Conservation (phyloP, 1,140 invertebrate species). For the Maniola jurtina region DNA sequence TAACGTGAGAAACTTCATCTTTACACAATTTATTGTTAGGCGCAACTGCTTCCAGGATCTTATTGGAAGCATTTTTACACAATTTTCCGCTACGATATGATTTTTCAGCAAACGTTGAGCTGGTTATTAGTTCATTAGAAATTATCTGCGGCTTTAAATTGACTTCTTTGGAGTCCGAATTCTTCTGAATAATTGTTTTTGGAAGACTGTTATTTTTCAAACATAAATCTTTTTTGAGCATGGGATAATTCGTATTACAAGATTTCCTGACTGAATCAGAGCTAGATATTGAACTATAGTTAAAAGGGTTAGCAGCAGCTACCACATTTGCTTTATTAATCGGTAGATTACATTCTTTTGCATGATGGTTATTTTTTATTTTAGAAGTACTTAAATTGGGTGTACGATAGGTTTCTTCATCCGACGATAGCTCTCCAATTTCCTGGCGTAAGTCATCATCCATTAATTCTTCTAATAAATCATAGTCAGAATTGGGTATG, state of each 20-base stretch:
- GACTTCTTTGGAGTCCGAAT: background rate
- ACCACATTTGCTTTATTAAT: constrained; percentile 3
- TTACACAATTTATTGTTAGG: background rate
- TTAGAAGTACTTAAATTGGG: constrained; percentile 13
- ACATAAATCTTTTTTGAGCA: background rate
- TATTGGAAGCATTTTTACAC: background rate
- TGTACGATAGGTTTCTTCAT: constrained; percentile 50
- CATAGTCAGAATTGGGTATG: constrained; percentile 61
- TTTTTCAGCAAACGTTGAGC: background rate
- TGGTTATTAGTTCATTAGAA: constrained; percentile 18
- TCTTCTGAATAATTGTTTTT: constrained; percentile 6
- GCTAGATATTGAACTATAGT: too few relatives aligned
- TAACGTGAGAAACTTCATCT: background rate
- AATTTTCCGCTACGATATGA: background rate
- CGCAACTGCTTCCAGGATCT: background rate
- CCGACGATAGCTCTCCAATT: constrained; percentile 64
- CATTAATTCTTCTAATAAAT: constrained; percentile 66
- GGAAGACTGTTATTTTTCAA: background rate
- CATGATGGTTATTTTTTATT: constrained; percentile 5
- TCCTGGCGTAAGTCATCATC: constrained; percentile 68
- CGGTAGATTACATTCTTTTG: background rate
- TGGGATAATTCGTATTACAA: background rate
- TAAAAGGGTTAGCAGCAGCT: background rate
- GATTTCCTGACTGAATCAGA: background rate
- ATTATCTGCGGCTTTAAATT: constrained; percentile 17